Percentiles rank a stretch among this genome's conserved stretches.
Conservation (phyloP, 2,113 vertebrate genomes). For the Toxotes chatareus region DNA sequence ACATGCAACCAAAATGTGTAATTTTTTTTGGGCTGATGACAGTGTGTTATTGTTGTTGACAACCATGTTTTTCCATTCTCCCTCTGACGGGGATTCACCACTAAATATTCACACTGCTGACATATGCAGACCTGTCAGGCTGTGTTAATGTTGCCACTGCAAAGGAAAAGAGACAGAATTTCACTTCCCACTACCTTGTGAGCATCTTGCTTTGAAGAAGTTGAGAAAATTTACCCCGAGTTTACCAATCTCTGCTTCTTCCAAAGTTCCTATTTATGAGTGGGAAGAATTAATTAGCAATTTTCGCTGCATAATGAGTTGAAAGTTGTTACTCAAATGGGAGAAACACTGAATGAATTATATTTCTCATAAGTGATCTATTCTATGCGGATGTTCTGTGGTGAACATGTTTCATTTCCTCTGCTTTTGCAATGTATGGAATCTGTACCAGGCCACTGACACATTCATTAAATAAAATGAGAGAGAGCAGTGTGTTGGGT, state of each 20-base stretch:
- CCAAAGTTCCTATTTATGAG: constrained; percentile 10
- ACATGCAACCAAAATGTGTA: neutral
- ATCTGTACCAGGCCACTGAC: constrained; percentile 5
- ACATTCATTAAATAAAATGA: neutral
- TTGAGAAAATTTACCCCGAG: neutral
- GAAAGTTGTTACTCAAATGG: neutral
- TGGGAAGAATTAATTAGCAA: constrained; percentile 18
- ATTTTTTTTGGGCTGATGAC: neutral
- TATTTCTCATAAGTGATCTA: constrained; percentile 3
- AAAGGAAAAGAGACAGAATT: neutral
- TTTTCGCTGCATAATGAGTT: constrained; percentile 23
- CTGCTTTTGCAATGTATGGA: constrained; percentile 16
- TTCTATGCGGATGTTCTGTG: neutral
- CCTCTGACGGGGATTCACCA: neutral
- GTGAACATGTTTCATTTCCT: constrained; percentile 19
- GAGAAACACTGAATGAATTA: constrained; percentile 8
- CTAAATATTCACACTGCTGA: constrained; percentile 19
- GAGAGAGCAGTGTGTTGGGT: neutral
- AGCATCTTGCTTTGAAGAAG: constrained; percentile 12
- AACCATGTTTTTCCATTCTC: neutral
- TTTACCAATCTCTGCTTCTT: neutral
- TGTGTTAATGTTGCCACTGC: constrained; percentile 3
- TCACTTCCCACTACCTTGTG: neutral
- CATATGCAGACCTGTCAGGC: constrained; percentile 1
- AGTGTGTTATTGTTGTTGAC: constrained; percentile 9